Base-by-base conservation (phyloP, 2,113 vertebrate genomes). In the Stomatorhinus ivindoensis region DNA sequence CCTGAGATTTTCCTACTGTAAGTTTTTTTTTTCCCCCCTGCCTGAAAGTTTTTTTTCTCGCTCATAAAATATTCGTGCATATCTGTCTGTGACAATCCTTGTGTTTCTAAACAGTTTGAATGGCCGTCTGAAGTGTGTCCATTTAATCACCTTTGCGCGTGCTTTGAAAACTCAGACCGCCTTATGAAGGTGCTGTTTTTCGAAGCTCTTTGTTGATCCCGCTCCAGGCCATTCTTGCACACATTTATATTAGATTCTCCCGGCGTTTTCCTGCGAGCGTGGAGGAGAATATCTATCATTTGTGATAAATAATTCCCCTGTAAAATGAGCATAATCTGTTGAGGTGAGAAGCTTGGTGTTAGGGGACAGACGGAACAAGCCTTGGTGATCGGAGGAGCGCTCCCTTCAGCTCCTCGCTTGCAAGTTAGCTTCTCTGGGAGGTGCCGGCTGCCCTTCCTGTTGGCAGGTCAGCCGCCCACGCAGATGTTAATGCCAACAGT, bases 291-390 rank as follows among this genome's bases (percentile, higher is more conserved):
- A 88, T 89, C 50, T 47, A 76, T 82, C 48, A 84, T 53, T 86
- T 89, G 82, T 89, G 76, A 85, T 89, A 82, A 85, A 89, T 89
- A 85, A 85, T 89, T 89, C 80, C 39, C 48, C 39, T 89, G 88
- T 85, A 85, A 85, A 82, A 86, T 61, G 15, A 31, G 82, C 31
- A 27, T 55, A 65, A 61, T 89, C 80, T 39, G 31, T 21, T 31
- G 35, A 19, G 44, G 44, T 46, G 24, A 65, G 83, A 48, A 11
- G n/a, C 82, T 85, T 46, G 35, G n/a, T 55, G 7, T 27, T 21
- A 87, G 24, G 47, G 53, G 35, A 53, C 17, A 48, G 46, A 88
- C 11, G 24, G 21, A 73, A n/a, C 31, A n/a, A 76, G 87, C 58
- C 46, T 4, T 69, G 24, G 21, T 88, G 55, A 87, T 87, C 86